Evolutionary conservation across 1,140 invertebrate genomes (phyloP), one percentile per base, ranked within the genome.

Genomic region (Apis dorsata): DNA sequence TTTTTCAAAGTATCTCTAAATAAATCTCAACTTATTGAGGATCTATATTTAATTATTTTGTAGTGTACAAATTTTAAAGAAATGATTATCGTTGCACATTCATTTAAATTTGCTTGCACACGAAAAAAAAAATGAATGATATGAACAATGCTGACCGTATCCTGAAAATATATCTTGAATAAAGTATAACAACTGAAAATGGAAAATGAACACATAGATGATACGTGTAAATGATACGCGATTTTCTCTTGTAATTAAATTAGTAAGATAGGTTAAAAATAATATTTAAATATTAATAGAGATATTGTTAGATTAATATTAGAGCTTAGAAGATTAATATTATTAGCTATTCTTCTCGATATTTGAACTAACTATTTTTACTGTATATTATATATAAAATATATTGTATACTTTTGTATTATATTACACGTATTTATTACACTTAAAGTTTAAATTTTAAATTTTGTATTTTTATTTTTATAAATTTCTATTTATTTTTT

Each of bases 141-240:
- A 11, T 49, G 21, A 17, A 44, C n/a, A 17, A 17, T 53, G 55
- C 49, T 77, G 74, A 82, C 65, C 74, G 65, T 19, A 69, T 80
- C 85, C 65, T 84, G 84, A 83, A 88, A 88, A 87, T 62, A 80
- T 78, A 84, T 65, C 74, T 69, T 60, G 73, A 62, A 62, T 73
- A 63, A 24, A 77, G 9, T 17, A 24, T 59, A 55, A 88, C 87
- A 55, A 88, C 87, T 87, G 86, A 88, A 88, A 88, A 88, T 82
- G 63, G 86, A 79, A 88, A 88, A 88, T 85, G 75, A 87, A 84
- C n/a, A 34, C 3, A 73, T n/a, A n/a, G n/a, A n/a, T n/a, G n/a
- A n/a, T n/a, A 79, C 44, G 68, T 62, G 19, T 24, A 63, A 24
- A 65, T 44, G 75, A 79, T 85, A 87, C 79, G 79, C 86, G 63